Base-by-base conservation (phyloP, 2,888 invertebrate genomes). In the Hypercompe scribonia region DNA sequence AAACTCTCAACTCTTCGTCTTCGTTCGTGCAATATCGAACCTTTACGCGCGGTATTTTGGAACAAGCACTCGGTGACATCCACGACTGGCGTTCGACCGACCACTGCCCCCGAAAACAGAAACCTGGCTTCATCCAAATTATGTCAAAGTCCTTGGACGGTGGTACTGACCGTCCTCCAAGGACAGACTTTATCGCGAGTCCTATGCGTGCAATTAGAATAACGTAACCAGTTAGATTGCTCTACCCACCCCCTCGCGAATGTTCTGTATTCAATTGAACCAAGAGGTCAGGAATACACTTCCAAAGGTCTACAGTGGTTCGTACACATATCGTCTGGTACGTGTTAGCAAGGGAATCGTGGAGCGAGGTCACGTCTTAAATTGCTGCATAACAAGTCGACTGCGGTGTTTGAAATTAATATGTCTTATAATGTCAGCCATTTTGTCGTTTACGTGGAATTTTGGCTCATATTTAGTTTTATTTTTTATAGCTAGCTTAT, bases 361-460 rank as follows among this genome's bases (percentile, higher is more conserved):
- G 86, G 86, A 85, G 81, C 94, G 94, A 95, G 95, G 95, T 92
- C 95, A 91, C 84, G 89, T 92, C 89, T 92, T 88, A 92, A 92
- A 93, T 94, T 93, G 90, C 94, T 95, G 95, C 95, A 95, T 95
- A 93, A 90, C 90, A 91, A 93, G 91, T 90, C 85, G 89, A 95
- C 93, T 94, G 95, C 95, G 94, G 95, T 89, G 92, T 94, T 93
- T 91, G 89, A 91, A 91, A 92, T 92, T 92, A 92, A 92, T 93
- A 92, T 87, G 87, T 89, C 88, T 89, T 87, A 89, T 90, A 90
- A 89, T 88, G 89, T 87, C 87, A 84, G 86, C 86, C 84, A 87
- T 89, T 89, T 90, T 86, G 88, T 89, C 88, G 88, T 86, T 88
- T 84, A 82, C 33, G 68, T 70, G 63, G 78, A 72, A 88, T 79